Base-by-base conservation (phyloP, 2,888 invertebrate species). In the Timema podura region DNA sequence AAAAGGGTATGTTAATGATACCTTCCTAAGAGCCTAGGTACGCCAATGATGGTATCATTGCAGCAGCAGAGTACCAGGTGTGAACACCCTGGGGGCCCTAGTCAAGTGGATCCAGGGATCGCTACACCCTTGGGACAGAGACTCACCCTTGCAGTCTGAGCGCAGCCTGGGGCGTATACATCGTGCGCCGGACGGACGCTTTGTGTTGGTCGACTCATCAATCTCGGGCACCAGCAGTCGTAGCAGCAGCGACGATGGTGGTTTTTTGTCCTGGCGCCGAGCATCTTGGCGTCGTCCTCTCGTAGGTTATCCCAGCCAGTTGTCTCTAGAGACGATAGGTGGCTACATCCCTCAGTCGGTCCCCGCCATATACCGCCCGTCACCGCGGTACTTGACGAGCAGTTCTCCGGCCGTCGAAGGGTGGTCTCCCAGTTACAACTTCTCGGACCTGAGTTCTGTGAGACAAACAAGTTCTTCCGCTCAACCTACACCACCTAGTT, bases 61-160 rank as follows among this genome's bases (percentile, higher is more conserved):
- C 79, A 78, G 75, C 85, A 93, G 92, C 92, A 87, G 93, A 93
- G 89, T 93, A 93, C 91, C 93, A 91, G 91, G 93, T 93, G 84
- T 93, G 88, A 91, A 87, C 83, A 87, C 90, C 77, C 83, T 89
- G 77, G 85, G 87, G 75, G 86, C 88, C 81, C 61, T 61, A 30
- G n/a, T 61, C 61, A 61, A 61, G 61, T 61, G 61, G 61, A 84
- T 88, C 77, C 81, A 87, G 77, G 91, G 90, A 82, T 90, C 90
- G 90, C 87, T 90, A 90, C 90, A 90, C 90, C 79, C 85, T 87
- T 79, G 88, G 89, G 80, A 88, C 90, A 30, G 30, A 30, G n/a
- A 44, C 44, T 10, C 10, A 13, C 44, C 30, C 16, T 45, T 30
- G 13, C 8, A 11, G 8, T 13, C 11, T 13, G 44, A 61, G 61